A percentile compares a stretch with the other conserved stretches of the same genome.
Conservation (phyloP, 37 sponge, comb jelly and placozoan genomes). For the Tethya wilhelma region DNA sequence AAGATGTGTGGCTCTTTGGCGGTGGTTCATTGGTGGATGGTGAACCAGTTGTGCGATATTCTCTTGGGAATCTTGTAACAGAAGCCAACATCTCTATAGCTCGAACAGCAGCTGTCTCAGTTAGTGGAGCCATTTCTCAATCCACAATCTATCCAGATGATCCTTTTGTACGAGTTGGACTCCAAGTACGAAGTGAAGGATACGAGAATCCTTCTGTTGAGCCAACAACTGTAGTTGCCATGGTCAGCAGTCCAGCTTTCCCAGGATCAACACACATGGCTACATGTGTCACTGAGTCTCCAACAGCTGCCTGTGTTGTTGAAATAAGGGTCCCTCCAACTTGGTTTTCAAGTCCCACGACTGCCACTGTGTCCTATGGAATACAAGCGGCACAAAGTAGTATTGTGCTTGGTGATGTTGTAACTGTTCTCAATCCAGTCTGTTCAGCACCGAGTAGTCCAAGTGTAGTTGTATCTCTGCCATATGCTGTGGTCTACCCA, state of each 20-base stretch:
- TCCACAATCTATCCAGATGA: slow-evolving; percentile 38
- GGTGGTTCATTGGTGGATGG: slow-evolving; percentile 7
- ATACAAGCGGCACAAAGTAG: neutral
- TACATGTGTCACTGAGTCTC: slow-evolving; percentile 37
- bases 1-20: slow-evolving; percentile 63
- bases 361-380: slow-evolving; percentile 31
- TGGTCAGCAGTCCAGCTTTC: neutral
- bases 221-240: slow-evolving; percentile 42
- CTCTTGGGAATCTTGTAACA: slow-evolving; percentile 41
- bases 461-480: slow-evolving; percentile 18
- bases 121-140: slow-evolving; percentile 29
- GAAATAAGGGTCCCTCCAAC: slow-evolving; percentile 16
- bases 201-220: slow-evolving; percentile 30
- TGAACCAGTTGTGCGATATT: slow-evolving; percentile 17
- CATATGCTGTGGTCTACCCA: slow-evolving; percentile 37
- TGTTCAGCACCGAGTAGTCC: slow-evolving; percentile 1
- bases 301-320: slow-evolving; percentile 41
- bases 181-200: slow-evolving; percentile 47
- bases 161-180: slow-evolving; percentile 43
- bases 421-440: neutral
- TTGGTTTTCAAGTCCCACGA: slow-evolving; percentile 20
- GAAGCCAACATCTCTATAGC: slow-evolving; percentile 8
- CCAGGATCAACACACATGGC: neutral
- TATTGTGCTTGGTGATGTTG: slow-evolving; percentile 15
- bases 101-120: slow-evolving; percentile 9